Evolutionary conservation across 2,797 vertebrate species (phyloP), one percentile per base, ranked within the genome.

Genomic region (Labroides dimidiatus): DNA sequence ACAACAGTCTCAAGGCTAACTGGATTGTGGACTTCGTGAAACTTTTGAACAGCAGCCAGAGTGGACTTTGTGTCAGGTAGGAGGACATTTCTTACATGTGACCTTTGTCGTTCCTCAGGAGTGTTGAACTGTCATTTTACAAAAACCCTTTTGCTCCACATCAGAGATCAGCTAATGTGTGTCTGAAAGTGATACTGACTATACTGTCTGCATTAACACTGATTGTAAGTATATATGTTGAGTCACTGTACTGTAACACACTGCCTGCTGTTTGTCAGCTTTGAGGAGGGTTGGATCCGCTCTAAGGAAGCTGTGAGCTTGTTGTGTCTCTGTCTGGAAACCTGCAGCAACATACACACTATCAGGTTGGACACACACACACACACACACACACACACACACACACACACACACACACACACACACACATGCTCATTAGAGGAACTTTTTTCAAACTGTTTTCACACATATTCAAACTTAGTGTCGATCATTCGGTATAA

Each of bases 241-340:
- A 41, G 54, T 63, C 6, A 23, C 23, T 50, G 10, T 30, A 5
- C 3, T 57, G 1, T 12, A 1, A 37, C n/a, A 4, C 27, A 16
- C 0, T 65, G 4, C 8, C 10, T 21, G 30, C 21, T 41, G 39
- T 15, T 1, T 41, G 2, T 24, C 53, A 91, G 90, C 37, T 43
- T 90, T 55, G 81, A 88, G 44, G 90, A 91, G 68, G 0, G 1
- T 43, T 90, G 86, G 85, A 85, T 91, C 63, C 53, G 21, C 37
- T 67, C 69, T 11, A 64, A 79, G 3, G 60, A 70, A 23, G 87
- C 85, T 1, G 66, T 84, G 2, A 10, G 5, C 51, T 54, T 90
- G 56, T 33, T 88, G 65, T 47, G 72, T 44, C 68, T 37, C 33
- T 91, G 87, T 64, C 67, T 90, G 64, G n/a, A 73, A 13, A 48